Base-by-base conservation (phyloP, 2,797 vertebrate genomes). In the Sebastes iracundus region DNA sequence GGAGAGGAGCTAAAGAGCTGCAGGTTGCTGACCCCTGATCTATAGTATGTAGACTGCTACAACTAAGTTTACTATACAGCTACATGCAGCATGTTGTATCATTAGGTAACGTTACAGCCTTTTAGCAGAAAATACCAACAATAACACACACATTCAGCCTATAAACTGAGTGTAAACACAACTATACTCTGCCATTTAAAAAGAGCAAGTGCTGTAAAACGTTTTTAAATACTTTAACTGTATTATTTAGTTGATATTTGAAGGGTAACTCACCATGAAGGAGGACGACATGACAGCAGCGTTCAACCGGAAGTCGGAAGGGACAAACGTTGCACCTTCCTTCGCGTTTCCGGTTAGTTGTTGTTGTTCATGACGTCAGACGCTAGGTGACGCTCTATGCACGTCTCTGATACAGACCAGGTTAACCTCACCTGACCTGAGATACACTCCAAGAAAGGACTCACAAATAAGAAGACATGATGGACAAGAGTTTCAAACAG, bases 241-340 rank as follows among this genome's bases (percentile, higher is more conserved):
- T 1, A 4, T 11, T 8, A 28, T 7, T 55, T 2, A 2, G 1
- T 46, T 1, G 3, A 67, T 38, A 79, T 52, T 0, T 72, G 64
- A 88, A 93, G 87, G 83, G 78, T 82, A 77, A 87, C 91, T 92
- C 33, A 96, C 95, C 79, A 56, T 1, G 27, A 93, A 13, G 76
- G 52, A 7, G 2, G 86, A 79, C 9, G 92, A 88, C 95, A 96
- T 97, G 77, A 55, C 42, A 10, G 42, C 20, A 0, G 4, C 3
- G 6, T 18, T 18, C 22, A 6, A 94, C 84, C 2, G 90, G 7
- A 66, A 66, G 59, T 1, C 70, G 60, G 6, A 2, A 81, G 63
- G 87, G 86, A 87, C 92, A 92, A 90, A 89, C 13, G 0, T 30
- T 1, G 2, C 25, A 4, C 12, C 1, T 90, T 2, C 12, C 1